Base-by-base conservation (phyloP, 1,140 invertebrate genomes). In the Hycleus cichorii region DNA sequence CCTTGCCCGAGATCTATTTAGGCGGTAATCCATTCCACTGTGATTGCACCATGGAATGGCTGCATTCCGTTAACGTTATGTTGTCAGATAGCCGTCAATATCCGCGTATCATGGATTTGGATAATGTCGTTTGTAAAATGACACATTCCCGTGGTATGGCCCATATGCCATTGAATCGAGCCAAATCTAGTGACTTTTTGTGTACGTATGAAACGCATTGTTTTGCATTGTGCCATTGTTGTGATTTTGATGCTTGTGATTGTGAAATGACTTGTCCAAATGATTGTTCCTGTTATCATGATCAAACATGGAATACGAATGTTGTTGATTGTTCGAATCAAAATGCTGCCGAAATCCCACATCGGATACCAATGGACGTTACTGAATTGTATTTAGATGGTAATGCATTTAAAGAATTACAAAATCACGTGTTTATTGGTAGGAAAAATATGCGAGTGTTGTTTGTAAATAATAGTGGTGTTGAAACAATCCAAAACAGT, bases 231-330 rank as follows among this genome's bases (percentile, higher is more conserved):
- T 96, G 93, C 70, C 90, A 93, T 66, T 96, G 93, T 75, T 95
- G 93, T 71, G 92, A 95, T 66, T 95, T 93, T 71, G 91, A 95
- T 71, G 91, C 91, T 47, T 96, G 93, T 74, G 93, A 95, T 74
- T 95, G 93, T 75, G 90, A 94, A 76, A 95, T 95, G 91, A 93
- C 88, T 3, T 96, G 92, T 68, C 93, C 93, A 2, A 82, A 83
- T 59, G 91, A 93, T 69, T 96, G 92, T 76, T 88, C 88, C 57
- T 96, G 92, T 70, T 95, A 93, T 74, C 88, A 93, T 75, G 91
- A 95, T 68, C 88, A 91, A 71, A 88, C 91, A 10, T 95, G 92
- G 91, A 89, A 88, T 59, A 90, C 89, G 27, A 95, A 95, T 72
- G 89, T 94, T 4, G 91, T 95, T 3, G 91, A 95, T 69, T 95